These are phyloP conservation scores for Acrobasis repandana DNA, from an alignment of 2,888 invertebrate species.

Conservation along the genomic window DNA sequence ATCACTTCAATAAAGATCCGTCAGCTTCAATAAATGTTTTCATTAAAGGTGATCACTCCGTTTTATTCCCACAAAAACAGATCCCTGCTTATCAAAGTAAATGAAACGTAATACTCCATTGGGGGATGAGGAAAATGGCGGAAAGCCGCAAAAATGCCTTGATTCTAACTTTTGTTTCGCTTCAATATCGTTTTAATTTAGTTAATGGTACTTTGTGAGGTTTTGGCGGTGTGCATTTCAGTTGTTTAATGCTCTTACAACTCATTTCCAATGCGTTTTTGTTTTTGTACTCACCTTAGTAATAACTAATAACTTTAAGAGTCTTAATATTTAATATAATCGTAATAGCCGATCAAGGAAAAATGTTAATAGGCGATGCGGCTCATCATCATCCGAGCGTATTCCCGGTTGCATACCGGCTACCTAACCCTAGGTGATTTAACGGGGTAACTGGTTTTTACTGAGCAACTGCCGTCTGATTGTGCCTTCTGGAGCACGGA, in stretches of 20 bases:
- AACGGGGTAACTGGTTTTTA: too few relatives aligned
- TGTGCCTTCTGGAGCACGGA: too few relatives aligned
- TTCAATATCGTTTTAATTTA: slow-evolving; percentile 20
- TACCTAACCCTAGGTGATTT: too few relatives aligned
- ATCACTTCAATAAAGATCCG: background rate
- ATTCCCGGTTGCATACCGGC: too few relatives aligned
- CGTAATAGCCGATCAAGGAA: too few relatives aligned
- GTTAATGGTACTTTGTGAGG: slow-evolving; percentile 12
- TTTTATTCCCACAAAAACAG: slow-evolving; percentile 5
- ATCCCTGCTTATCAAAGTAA: slow-evolving; percentile 11
- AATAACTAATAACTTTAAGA: too few relatives aligned
- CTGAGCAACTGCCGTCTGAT: too few relatives aligned
- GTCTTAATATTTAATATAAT: too few relatives aligned
- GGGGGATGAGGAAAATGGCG: slow-evolving; percentile 8
- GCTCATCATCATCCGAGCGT: too few relatives aligned
- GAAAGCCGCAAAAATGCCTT: slow-evolving; percentile 13
- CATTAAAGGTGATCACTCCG: slow-evolving; percentile 3
- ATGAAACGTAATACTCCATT: slow-evolving; percentile 13
- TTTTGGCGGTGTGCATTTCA: slow-evolving; percentile 16
- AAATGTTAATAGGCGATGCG: too few relatives aligned
- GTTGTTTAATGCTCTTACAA: slow-evolving; percentile 10
- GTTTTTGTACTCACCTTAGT: background rate
- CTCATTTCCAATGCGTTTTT: background rate
- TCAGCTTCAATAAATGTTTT: slow-evolving; percentile 8
- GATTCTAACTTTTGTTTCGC: slow-evolving; percentile 22